phyloP scores from a whole-genome alignment of 2,797 vertebrate species.

The Silurus lanzhouensis region DNA sequence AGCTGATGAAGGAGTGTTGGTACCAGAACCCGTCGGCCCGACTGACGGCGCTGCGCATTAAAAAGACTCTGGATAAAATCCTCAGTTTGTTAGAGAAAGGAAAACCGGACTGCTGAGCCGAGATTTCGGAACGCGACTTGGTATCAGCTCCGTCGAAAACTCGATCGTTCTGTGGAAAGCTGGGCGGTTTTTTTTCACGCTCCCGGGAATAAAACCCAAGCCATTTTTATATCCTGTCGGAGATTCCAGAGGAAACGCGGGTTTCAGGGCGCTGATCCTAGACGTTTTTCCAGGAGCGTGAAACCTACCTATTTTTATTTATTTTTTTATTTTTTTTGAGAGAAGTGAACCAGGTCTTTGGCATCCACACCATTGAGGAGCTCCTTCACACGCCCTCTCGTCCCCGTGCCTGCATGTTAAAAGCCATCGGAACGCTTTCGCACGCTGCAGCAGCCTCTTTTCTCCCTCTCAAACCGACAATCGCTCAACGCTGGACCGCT shows the following conservation, averaged over 20 bases:
- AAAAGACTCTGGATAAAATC: conserved; percentile 84
- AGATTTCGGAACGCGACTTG: neutral
- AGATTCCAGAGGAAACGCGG: neutral
- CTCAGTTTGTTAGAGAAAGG: conserved; percentile 80
- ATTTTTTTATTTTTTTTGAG: neutral
- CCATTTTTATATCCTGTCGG: neutral
- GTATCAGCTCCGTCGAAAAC: conserved; percentile 14
- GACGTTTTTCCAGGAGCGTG: neutral
- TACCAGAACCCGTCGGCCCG: conserved; percentile 84
- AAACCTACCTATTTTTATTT: neutral
- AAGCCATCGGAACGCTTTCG: conserved; percentile 41
- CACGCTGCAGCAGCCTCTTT: conserved; percentile 14
- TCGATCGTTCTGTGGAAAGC: no score
- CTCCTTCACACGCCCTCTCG: neutral
- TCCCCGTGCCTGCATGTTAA: conserved; percentile 39
- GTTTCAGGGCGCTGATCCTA: conserved; percentile 4
- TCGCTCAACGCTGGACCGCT: conserved; percentile 41
- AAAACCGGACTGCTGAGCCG: conserved; percentile 75
- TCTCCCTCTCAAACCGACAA: conserved; percentile 37
- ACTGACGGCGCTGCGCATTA: conserved; percentile 81
- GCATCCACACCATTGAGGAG: no score
- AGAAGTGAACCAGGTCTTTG: neutral
- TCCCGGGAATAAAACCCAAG: neutral
- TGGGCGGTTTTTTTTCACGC: no score
- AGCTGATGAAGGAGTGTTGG: conserved; percentile 86